phyloP scores from a whole-genome alignment of 2,113 vertebrate genomes.

The Phalacrocorax pelagicus region DNA sequence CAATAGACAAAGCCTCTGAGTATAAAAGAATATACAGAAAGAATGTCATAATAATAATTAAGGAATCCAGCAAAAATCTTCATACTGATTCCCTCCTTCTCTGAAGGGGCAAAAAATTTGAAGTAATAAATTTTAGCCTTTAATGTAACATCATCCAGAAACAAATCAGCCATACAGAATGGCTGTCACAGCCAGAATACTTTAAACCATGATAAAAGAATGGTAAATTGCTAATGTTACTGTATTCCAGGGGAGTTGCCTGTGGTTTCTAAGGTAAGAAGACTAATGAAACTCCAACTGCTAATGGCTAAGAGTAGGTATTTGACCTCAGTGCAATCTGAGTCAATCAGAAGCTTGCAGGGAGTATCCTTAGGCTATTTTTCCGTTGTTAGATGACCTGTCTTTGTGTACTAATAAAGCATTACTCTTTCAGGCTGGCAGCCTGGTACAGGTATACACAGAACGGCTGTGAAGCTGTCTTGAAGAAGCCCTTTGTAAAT shows the following conservation, averaged over 20 bases:
- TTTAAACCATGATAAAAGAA: conserved; percentile 8
- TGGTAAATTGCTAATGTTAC: background rate
- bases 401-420: conserved; percentile 30
- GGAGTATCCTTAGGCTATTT: conserved; percentile 46
- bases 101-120: background rate
- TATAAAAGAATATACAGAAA: background rate
- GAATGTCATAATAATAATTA: background rate
- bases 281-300: conserved; percentile 50
- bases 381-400: conserved; percentile 24
- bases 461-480: background rate
- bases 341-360: conserved; percentile 32
- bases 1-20: background rate
- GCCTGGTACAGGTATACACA: background rate
- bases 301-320: conserved; percentile 25
- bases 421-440: conserved; percentile 20
- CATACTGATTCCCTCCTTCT: background rate
- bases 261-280: conserved; percentile 24
- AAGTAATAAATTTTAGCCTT: background rate
- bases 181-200: background rate
- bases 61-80: background rate
- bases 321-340: conserved; percentile 22
- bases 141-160: background rate
- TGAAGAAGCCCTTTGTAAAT: background rate
- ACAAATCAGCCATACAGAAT: background rate
- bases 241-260: background rate